Conservation (phyloP, 2,797 vertebrate genomes). For the Coilia nasus region DNA sequence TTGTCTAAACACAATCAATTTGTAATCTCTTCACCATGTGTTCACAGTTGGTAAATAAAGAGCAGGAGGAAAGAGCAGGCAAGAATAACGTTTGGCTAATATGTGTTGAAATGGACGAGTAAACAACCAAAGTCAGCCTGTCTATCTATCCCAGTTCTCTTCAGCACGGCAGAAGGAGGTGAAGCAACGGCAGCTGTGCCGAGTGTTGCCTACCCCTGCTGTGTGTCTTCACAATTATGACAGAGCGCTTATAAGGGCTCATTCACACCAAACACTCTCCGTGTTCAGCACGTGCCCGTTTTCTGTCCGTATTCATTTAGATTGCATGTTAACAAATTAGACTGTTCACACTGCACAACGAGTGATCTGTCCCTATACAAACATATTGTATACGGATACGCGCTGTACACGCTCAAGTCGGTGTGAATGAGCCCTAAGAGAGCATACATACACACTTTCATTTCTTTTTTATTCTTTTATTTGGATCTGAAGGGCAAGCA, state of each 20-base stretch:
- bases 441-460: not conserved
- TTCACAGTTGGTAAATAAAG: not conserved
- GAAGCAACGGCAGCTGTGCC: not conserved
- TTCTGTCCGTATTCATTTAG: too few species aligned
- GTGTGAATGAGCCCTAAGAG: too few species aligned
- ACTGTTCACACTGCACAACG: too few species aligned
- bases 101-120: not conserved
- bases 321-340: too few species aligned
- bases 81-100: not conserved
- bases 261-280: not conserved
- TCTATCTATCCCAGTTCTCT: not conserved
- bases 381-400: too few species aligned
- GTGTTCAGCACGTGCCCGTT: too few species aligned
- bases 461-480: too few species aligned
- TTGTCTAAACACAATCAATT: conserved; percentile 20
- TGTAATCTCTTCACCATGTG: not conserved
- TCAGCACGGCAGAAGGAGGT: not conserved
- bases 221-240: not conserved
- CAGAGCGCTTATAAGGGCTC: not conserved
- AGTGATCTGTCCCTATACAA: too few species aligned
- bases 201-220: not conserved
- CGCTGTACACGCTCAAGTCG: too few species aligned
- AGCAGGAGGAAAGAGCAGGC: not conserved
- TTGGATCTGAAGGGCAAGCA: too few species aligned
- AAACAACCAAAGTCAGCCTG: not conserved